Base-by-base conservation (phyloP, 1,140 invertebrate species). In the Drosophila azteca region DNA sequence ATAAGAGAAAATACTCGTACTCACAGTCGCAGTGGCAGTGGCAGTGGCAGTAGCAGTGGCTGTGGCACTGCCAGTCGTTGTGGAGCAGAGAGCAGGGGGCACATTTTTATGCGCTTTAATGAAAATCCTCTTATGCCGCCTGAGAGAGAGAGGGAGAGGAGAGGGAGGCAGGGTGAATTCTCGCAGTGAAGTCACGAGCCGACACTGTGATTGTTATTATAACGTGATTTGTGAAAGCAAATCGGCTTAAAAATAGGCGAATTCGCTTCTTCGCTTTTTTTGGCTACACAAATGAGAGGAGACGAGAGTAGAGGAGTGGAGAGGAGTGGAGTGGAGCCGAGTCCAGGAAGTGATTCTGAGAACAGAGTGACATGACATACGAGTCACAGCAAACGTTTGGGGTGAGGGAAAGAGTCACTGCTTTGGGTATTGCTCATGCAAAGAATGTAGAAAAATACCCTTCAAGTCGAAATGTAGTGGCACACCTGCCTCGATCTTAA, bases 51-150 rank as follows among this genome's bases (percentile, higher is more conserved):
- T 20, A 20, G 17, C 17, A 1, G 17, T 20, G 17, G 17, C 17
- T 1, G 17, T 20, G 1, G 17, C 17, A 20, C 17, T 20, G 17
- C 0, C 59, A 60, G 26, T 17, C 15, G 20, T 26, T 41, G 29
- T 15, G 5, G 15, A 8, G 26, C 9, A 13, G 17, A 45, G 67
- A 55, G 59, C 17, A 20, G 70, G 69, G 68, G 41, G 31, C 49
- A 66, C 63, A 77, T 85, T 80, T 84, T 77, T 85, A 80, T 85
- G 68, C 81, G 81, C 78, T 77, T 79, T 88, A 87, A 87, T 87
- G 83, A 87, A 87, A 87, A 87, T 87, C 83, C 83, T 88, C 83
- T 87, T 87, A 87, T 73, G 78, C 17, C 17, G 17, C 17, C 17
- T 20, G 17, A 20, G 17, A 0, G 17, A 20, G 17, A 20, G 17